Conservation (phyloP, 2,888 invertebrate genomes). For the Mayetiola destructor region DNA sequence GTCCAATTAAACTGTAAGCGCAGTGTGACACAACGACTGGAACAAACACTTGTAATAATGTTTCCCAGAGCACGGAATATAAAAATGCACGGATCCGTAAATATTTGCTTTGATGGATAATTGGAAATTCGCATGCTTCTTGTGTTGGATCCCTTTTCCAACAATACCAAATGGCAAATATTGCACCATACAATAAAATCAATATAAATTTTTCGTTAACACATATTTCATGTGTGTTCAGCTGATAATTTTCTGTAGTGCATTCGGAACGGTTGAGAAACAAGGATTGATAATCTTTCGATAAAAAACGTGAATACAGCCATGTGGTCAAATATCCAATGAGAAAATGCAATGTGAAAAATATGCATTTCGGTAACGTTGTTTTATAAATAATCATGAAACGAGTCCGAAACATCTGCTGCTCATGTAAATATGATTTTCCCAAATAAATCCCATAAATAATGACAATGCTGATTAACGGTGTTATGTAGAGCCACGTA, state of each 20-base stretch:
- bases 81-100: slow-evolving; percentile 48
- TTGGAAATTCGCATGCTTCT: slow-evolving; percentile 40
- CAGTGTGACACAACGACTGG: slow-evolving; percentile 42
- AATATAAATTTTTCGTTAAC: slow-evolving; percentile 48
- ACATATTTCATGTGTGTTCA: slow-evolving; percentile 37
- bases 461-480: slow-evolving; percentile 47
- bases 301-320: slow-evolving; percentile 51
- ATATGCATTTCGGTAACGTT: slow-evolving; percentile 43
- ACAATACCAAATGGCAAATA: slow-evolving; percentile 49
- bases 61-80: slow-evolving; percentile 41
- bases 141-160: slow-evolving; percentile 25
- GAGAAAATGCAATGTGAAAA: slow-evolving; percentile 39
- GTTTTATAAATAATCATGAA: slow-evolving; percentile 49
- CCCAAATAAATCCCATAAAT: slow-evolving; percentile 58
- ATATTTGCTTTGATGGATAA: slow-evolving; percentile 55
- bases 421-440: slow-evolving; percentile 48
- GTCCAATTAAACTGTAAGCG: background rate
- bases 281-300: slow-evolving; percentile 42
- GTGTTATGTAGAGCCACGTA: slow-evolving; percentile 50
- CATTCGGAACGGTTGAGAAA: slow-evolving; percentile 36
- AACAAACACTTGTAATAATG: slow-evolving; percentile 43
- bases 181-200: slow-evolving; percentile 50
- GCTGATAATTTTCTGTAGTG: background rate
- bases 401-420: slow-evolving; percentile 48
- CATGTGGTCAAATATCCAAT: slow-evolving; percentile 54